Evolutionary conservation across 2,888 invertebrate species (phyloP).

Genomic region (Helicoverpa assulta): DNA sequence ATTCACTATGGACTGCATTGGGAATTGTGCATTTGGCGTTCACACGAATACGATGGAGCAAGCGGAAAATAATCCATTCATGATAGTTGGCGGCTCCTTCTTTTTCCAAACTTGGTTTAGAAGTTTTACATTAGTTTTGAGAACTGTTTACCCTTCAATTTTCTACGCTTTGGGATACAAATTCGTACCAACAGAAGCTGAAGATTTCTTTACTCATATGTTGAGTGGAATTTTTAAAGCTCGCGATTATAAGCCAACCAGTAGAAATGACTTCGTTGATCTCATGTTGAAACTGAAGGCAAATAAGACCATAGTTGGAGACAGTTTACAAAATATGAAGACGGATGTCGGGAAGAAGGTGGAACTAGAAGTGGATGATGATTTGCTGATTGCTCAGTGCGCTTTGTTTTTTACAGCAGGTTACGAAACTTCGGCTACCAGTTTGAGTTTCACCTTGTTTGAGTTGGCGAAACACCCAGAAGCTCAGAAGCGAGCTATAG

Average conservation of each 20-base stretch:
- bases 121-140: neutral
- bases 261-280: neutral
- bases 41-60: neutral
- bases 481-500: slow-evolving; percentile 63
- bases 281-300: neutral
- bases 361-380: slow-evolving; percentile 72
- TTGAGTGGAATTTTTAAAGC: neutral
- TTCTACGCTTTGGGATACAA: neutral
- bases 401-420: slow-evolving; percentile 85
- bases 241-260: neutral
- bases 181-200: neutral
- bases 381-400: slow-evolving; percentile 88
- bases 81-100: neutral
- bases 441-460: slow-evolving; percentile 67
- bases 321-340: neutral
- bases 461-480: slow-evolving; percentile 73
- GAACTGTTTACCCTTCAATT: neutral
- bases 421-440: slow-evolving; percentile 75
- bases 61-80: neutral
- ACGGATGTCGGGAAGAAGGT: neutral
- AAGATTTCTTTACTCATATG: neutral
- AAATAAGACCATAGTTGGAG: neutral
- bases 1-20: slow-evolving; percentile 70
- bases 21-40: neutral
- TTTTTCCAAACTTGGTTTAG: neutral